Base-by-base conservation (phyloP, 2,113 vertebrate species). In the Perca schrenkii region DNA sequence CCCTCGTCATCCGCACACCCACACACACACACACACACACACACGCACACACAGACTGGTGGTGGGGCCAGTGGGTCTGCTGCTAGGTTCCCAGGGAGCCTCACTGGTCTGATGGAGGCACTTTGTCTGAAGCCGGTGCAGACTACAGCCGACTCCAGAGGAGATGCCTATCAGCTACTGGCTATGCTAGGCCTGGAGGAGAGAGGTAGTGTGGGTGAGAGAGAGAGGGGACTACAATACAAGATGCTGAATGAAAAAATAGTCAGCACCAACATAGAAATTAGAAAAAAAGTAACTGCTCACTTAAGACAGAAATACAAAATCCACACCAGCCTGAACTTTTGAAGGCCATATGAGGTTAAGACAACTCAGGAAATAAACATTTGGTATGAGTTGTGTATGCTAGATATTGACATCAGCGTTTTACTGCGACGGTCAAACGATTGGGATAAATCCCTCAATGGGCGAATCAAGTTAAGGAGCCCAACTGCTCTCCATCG, bases 121-220 rank as follows among this genome's bases (percentile, higher is more conserved):
- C 94, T 95, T 92, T 96, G 95, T 96, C 95, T 96, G 94, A 94
- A 91, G 92, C 88, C 65, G 77, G 89, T 89, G 93, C 95, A 94
- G 95, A 95, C 95, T 95, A 83, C 90, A 93, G 93, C 93, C 94
- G 94, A 95, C 95, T 96, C 95, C 95, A 95, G 87, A 86, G 89
- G 92, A 95, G 95, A 96, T 96, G 93, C 94, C 94, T 96, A 96
- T 96, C 95, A 95, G 94, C 93, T 92, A 70, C 92, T 86, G 86
- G 91, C 93, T 94, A 86, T 86, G 88, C 93, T 92, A 86, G 72
- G 95, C 92, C 91, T 89, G 84, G 69, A 93, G 90, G 82, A 93
- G 88, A 66, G 84, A 77, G 83, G 47, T 83, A 78, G 86, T 56
- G 84, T 80, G 82, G 76, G 79, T 72, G 77, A 46, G 11, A 54